Evolutionary conservation across 2,888 invertebrate species (phyloP), one percentile per base, ranked within the genome.

Genomic region (Crioceris asparagi): DNA sequence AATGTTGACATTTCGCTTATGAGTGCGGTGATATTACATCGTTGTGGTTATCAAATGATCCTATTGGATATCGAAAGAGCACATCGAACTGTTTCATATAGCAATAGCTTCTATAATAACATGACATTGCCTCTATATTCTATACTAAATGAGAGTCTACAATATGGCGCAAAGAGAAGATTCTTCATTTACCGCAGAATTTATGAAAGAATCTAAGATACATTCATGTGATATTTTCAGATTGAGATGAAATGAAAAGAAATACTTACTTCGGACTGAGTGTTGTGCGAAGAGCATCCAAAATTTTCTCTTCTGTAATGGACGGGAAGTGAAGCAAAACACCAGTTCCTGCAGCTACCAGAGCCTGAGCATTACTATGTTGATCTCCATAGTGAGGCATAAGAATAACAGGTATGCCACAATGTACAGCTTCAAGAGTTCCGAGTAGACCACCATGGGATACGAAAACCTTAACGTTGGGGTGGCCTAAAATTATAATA

Each of bases 331-430:
- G 30, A 5, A 30, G 17, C 7, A 30, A 6, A 30, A 30, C 17
- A 16, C 35, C 41, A 15, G 27, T 35, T 15, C 36, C 41, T 15
- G 17, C 34, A 8, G 21, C 17, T n/a, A 30, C 36, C 8, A 35
- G 35, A 8, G 31, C 26, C 18, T 33, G 37, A 4, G 39, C 38
- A 21, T 53, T 53, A 35, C 44, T 43, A 17, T 44, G 44, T 26
- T 53, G 51, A 33, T 53, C 51, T 2, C 45, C 49, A 36, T 39
- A 51, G 29, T 51, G 41, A 7, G 53, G 53, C 17, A 52, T 48
- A 10, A 45, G 43, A 4, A 53, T 21, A 17, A 45, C 32, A 6
- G 51, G 53, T 17, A 51, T 44, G 12, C 50, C 53, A 37, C 45
- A 40, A 32, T 51, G 39, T 6, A 52, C 29, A 14, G 49, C 41